Evolutionary conservation across 1,140 invertebrate genomes (phyloP).

Genomic region (Drosophila melanogaster): DNA sequence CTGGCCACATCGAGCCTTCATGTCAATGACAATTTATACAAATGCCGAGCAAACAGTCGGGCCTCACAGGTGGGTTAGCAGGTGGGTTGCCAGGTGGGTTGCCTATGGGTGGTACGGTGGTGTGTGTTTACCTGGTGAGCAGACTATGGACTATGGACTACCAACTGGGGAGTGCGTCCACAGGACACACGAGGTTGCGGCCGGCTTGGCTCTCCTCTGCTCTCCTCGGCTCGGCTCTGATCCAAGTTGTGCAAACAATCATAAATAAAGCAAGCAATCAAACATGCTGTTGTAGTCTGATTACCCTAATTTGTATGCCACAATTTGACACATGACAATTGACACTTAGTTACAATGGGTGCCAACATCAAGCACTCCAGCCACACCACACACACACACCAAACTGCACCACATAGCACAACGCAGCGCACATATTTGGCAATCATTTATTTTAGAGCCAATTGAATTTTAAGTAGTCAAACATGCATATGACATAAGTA

Average conservation of each 20-base stretch:
- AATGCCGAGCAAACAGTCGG: slow-evolving; percentile 26
- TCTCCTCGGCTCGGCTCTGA: not conserved
- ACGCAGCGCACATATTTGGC: slow-evolving; percentile 51
- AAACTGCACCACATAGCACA: slow-evolving; percentile 2
- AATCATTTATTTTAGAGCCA: slow-evolving; percentile 64
- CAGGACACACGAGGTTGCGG: slow-evolving; percentile 29
- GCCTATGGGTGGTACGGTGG: not conserved
- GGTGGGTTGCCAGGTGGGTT: no score
- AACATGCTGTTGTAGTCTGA: slow-evolving; percentile 64
- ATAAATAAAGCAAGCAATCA: slow-evolving; percentile 70
- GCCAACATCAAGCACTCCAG: slow-evolving; percentile 13
- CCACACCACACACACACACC: not conserved
- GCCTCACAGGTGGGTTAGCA: not conserved
- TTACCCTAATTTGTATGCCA: slow-evolving; percentile 69
- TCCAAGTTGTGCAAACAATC: slow-evolving; percentile 58
- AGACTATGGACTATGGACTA: slow-evolving; percentile 3
- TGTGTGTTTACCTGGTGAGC: slow-evolving; percentile 1
- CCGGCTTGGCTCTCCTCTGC: not conserved
- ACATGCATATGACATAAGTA: slow-evolving; percentile 58
- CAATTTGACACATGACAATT: slow-evolving; percentile 70
- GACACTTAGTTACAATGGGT: slow-evolving; percentile 63
- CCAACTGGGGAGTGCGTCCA: not conserved
- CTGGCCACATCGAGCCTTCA: not conserved
- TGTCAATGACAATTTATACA: slow-evolving; percentile 39
- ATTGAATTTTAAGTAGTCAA: slow-evolving; percentile 67